These are phyloP conservation scores for Mya arenaria DNA, from an alignment of 1,140 invertebrate species.

Conservation along the genomic window DNA sequence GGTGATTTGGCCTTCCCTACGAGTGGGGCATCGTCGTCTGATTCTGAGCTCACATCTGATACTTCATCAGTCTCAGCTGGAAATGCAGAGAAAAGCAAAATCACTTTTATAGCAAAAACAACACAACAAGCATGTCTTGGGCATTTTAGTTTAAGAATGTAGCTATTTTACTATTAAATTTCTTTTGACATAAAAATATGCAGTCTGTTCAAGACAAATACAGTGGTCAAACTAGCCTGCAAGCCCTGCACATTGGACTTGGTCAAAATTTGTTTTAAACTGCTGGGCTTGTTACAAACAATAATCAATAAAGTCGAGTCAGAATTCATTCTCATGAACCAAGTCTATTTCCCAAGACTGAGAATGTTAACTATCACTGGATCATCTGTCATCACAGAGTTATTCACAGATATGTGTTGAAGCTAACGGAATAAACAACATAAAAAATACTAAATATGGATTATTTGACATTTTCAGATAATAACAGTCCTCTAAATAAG, in stretches of 20 bases:
- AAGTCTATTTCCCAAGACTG: too few relatives aligned
- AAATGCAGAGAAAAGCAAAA: neutral
- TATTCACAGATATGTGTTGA: too few relatives aligned
- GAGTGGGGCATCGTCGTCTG: slow-evolving; percentile 63
- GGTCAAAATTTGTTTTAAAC: too few relatives aligned
- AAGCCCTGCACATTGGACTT: neutral
- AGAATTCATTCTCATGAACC: too few relatives aligned
- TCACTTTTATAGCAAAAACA: neutral
- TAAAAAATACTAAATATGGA: too few relatives aligned
- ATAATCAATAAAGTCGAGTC: too few relatives aligned
- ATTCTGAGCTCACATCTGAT: slow-evolving; percentile 47
- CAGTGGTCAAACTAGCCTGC: neutral
- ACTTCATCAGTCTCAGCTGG: slow-evolving; percentile 31
- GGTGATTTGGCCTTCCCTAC: slow-evolving; percentile 71
- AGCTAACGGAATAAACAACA: too few relatives aligned
- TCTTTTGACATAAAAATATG: neutral
- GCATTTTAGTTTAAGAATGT: neutral
- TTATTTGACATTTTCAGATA: too few relatives aligned
- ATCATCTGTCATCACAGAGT: too few relatives aligned
- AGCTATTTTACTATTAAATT: neutral
- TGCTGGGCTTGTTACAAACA: too few relatives aligned
- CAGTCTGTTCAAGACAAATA: neutral
- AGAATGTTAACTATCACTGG: too few relatives aligned
- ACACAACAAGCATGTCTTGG: neutral
- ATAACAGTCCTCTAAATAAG: too few relatives aligned